Evolutionary conservation across 2,113 vertebrate species (phyloP), one percentile per base, ranked within the genome.

Genomic region (Phrynocephalus versicolor): DNA sequence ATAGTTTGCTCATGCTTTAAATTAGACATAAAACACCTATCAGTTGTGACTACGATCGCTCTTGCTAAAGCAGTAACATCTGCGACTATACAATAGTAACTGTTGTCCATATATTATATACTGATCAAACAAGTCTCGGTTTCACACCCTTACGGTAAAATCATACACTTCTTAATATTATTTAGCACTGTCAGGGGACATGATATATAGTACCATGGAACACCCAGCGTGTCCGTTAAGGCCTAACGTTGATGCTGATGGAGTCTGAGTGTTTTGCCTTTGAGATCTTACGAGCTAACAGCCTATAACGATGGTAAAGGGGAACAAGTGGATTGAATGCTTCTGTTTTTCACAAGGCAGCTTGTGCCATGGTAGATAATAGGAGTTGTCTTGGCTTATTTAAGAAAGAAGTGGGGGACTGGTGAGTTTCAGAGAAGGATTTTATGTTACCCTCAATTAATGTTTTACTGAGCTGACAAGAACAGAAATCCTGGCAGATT

Each of bases 381-480:
- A 89, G 88, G 69, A 90, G 81, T 90, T 87, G 41, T 74, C 87
- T 83, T 86, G 90, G 85, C 91, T 80, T 79, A 89, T 90, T 90
- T 72, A 83, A 88, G 85, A 88, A 91, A n/a, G n/a, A n/a, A n/a
- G n/a, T 76, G 82, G 64, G 27, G 64, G 30, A 8, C 7, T 67
- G 25, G 67, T 67, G 83, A 91, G 83, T 89, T 91, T 62, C 0
- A 87, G 89, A 91, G 87, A 85, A 73, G 30, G 64, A 51, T 35
- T 92, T 91, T 87, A 93, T 91, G 92, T 90, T 94, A 89, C 87
- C 77, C 69, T 88, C 89, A 92, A 88, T 93, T 93, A 93, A 89
- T 89, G 92, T 89, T 92, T 81, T 86, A 89, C 89, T 80, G 79
- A 74, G 81, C 88, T 92, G 87, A 89, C 0, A 0, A 90, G 88